Percentiles rank a stretch among this genome's conserved stretches.
These are phyloP conservation scores for Drosophila melanosoma DNA, from an alignment of 2,888 invertebrate species.

Conservation along the genomic window DNA sequence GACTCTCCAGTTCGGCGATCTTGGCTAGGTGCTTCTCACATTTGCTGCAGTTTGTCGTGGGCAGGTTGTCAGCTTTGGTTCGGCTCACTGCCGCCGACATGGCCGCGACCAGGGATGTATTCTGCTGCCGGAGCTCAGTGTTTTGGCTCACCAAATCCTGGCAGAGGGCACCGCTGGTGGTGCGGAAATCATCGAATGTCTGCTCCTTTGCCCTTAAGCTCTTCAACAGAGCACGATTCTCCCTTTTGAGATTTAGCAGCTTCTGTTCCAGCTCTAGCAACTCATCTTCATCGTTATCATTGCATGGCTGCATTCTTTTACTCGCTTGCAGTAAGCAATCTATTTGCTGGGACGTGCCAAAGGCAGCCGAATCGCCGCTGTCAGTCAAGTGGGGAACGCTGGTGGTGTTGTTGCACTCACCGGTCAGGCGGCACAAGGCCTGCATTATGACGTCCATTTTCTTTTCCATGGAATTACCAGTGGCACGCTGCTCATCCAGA, in stretches of 20 bases:
- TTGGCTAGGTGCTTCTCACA: conserved; percentile 34
- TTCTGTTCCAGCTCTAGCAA: conserved; percentile 82
- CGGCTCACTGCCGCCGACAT: conserved; percentile 4
- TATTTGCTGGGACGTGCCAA: neutral
- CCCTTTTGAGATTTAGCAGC: conserved; percentile 81
- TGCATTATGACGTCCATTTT: conserved; percentile 55
- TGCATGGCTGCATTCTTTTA: neutral
- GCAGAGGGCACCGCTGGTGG: conserved; percentile 39
- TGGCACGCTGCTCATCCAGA: conserved; percentile 42
- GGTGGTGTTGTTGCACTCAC: neutral
- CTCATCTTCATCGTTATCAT: conserved; percentile 63
- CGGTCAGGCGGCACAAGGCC: conserved; percentile 35
- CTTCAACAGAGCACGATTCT: conserved; percentile 75
- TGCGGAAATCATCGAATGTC: conserved; percentile 40
- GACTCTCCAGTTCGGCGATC: conserved; percentile 25
- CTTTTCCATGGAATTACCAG: conserved; percentile 35
- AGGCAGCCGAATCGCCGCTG: conserved; percentile 1
- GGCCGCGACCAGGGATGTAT: conserved; percentile 22
- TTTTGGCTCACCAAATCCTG: conserved; percentile 45
- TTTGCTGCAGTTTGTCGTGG: conserved; percentile 21
- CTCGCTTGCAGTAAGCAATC: neutral
- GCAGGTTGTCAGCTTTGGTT: neutral
- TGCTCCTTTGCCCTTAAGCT: conserved; percentile 48
- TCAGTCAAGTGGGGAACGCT: neutral
- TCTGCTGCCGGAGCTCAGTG: conserved; percentile 39